Conservation (phyloP, 2,113 vertebrate species). For the Rhinopomastus cyanomelas region DNA sequence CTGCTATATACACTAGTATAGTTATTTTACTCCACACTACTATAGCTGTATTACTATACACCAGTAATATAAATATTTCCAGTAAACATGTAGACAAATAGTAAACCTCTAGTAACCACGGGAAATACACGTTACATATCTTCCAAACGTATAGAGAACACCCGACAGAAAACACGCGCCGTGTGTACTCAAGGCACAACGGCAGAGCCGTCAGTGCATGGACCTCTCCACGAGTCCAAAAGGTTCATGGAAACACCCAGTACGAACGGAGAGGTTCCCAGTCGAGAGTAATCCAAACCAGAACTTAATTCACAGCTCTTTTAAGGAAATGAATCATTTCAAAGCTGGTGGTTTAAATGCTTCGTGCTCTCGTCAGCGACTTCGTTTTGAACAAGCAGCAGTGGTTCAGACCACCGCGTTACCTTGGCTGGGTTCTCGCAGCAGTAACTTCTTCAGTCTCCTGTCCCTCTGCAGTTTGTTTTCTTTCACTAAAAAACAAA, state of each 20-base stretch:
- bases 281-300: not conserved
- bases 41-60: too few species aligned
- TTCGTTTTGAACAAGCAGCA: not conserved
- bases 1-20: too few species aligned
- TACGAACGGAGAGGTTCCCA: not conserved
- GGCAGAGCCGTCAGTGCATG: not conserved
- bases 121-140: too few species aligned
- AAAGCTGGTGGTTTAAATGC: not conserved
- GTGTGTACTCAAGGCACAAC: too few species aligned
- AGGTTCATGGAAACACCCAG: not conserved
- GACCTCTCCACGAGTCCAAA: not conserved
- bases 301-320: not conserved
- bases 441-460: conserved; percentile 66
- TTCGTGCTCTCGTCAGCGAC: not conserved
- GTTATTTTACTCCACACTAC: too few species aligned
- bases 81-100: not conserved
- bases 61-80: not conserved
- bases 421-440: conserved; percentile 72
- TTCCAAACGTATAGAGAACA: too few species aligned
- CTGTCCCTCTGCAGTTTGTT: conserved; percentile 37
- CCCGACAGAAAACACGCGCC: too few species aligned
- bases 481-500: conserved; percentile 61
- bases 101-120: too few species aligned
- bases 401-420: conserved; percentile 45
- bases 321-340: not conserved